phyloP scores from a whole-genome alignment of 2,888 invertebrate genomes.

The Orgyia antiqua region DNA sequence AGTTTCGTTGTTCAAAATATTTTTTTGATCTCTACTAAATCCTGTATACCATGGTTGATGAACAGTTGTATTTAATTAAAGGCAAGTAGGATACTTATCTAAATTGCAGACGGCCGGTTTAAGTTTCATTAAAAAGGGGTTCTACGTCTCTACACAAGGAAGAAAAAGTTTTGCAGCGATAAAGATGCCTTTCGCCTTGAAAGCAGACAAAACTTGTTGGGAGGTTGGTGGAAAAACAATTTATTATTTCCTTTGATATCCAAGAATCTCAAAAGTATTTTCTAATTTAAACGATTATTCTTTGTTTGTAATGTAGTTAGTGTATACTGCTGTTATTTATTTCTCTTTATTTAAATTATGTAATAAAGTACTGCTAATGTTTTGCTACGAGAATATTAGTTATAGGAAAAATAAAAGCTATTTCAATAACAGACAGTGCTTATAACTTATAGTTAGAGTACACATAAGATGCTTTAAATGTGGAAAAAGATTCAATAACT shows the following conservation, averaged over 20 bases:
- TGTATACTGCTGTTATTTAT: constrained; percentile 2
- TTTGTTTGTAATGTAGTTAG: constrained; percentile 11
- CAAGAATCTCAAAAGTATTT: constrained; percentile 40
- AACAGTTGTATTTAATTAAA: constrained; percentile 47
- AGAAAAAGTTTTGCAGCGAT: constrained; percentile 67
- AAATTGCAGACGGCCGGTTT: constrained; percentile 59
- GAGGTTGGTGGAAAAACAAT: constrained; percentile 52
- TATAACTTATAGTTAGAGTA: no score
- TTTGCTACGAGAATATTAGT: no score
- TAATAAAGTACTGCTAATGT: constrained; percentile 1
- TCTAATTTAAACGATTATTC: constrained; percentile 38
- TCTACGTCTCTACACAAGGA: constrained; percentile 45
- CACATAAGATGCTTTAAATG: no score
- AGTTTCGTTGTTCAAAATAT: no score
- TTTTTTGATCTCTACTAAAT: no score
- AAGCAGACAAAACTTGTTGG: constrained; percentile 52
- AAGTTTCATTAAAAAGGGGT: constrained; percentile 64
- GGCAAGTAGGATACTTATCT: constrained; percentile 54
- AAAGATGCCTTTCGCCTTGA: constrained; percentile 65
- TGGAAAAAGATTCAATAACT: no score
- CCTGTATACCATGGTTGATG: constrained; percentile 24
- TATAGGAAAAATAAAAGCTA: no score
- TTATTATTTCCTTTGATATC: constrained; percentile 55
- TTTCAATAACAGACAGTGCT: no score
- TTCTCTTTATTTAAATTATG: constrained; percentile 5